These are phyloP conservation scores for Triplophysa rosa DNA, from an alignment of 2,113 vertebrate genomes.

Conservation along the genomic window DNA sequence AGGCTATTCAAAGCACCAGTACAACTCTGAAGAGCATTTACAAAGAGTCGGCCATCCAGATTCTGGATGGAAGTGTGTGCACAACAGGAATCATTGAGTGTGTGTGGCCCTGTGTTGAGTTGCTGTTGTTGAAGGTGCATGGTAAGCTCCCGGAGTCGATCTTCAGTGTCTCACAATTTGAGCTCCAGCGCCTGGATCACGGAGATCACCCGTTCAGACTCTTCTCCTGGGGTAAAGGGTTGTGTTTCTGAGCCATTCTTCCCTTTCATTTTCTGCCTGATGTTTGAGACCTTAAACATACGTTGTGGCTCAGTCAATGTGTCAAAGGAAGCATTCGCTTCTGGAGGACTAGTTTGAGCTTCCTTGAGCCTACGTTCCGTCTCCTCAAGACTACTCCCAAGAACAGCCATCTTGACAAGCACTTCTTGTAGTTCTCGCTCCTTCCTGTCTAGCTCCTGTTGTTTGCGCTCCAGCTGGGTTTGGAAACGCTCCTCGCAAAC, in stretches of 20 bases:
- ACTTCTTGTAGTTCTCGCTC: conserved; percentile 85
- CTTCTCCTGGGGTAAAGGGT: conserved; percentile 50
- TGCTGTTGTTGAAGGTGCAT: conserved; percentile 80
- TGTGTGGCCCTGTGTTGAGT: not conserved
- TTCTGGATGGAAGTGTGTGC: not conserved
- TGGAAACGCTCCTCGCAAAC: conserved; percentile 48
- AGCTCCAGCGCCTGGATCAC: conserved; percentile 87
- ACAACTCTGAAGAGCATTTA: not conserved
- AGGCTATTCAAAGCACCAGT: not conserved
- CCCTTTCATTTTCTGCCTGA: conserved; percentile 50
- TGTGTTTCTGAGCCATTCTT: conserved; percentile 53
- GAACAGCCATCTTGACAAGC: conserved; percentile 82
- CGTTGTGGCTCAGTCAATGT: conserved; percentile 65
- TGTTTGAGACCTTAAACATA: conserved; percentile 30
- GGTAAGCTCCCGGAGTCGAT: conserved; percentile 86
- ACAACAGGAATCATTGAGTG: not conserved
- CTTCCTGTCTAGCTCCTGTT: conserved; percentile 75
- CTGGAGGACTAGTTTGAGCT: conserved; percentile 50
- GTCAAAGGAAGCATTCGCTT: conserved; percentile 46
- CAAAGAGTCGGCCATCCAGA: not conserved
- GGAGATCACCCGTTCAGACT: conserved; percentile 81
- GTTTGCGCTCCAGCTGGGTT: conserved; percentile 36
- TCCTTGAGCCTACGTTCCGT: conserved; percentile 77
- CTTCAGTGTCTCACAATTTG: conserved; percentile 88
- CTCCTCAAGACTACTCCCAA: conserved; percentile 84